A percentile compares a stretch with the other conserved stretches of the same genome.
Conservation (phyloP, 35 echinoderm and acorn worm species). For the Heliocidaris tuberculata region DNA sequence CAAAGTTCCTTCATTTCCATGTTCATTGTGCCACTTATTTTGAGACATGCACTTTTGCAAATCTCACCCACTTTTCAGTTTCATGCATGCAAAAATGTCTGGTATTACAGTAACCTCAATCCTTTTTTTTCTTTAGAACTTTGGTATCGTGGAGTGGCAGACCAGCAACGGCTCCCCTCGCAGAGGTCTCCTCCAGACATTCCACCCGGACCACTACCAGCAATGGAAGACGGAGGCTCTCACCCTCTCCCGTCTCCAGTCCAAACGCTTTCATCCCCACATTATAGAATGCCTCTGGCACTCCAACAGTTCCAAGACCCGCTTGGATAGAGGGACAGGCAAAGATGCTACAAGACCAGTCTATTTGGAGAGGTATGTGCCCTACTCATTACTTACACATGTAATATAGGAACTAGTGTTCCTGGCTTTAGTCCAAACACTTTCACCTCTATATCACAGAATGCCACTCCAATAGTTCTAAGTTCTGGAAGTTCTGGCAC, state of each 20-base stretch:
- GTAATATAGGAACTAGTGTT: no score
- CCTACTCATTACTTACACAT: not conserved
- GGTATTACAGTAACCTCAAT: no score
- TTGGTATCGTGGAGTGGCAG: constrained; percentile 84
- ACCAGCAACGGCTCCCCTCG: constrained; percentile 77
- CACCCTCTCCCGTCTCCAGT: constrained; percentile 64
- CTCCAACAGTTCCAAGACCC: constrained; percentile 70
- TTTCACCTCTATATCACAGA: constrained; percentile 67
- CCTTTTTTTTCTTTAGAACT: constrained; percentile 53
- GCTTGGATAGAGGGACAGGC: constrained; percentile 50
- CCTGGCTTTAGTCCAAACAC: constrained; percentile 46
- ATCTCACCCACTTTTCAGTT: no score
- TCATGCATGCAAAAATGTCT: no score
- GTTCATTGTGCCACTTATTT: no score
- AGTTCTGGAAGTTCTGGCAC: constrained; percentile 70
- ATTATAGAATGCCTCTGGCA: constrained; percentile 87
- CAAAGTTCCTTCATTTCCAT: no score
- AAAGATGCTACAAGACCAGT: constrained; percentile 10
- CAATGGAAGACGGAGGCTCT: constrained; percentile 65
- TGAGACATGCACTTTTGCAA: no score
- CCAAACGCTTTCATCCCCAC: constrained; percentile 62
- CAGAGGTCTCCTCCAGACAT: constrained; percentile 74
- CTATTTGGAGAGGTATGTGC: not conserved
- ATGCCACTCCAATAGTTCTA: constrained; percentile 35
- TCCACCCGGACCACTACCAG: constrained; percentile 60